Percentiles rank a stretch among this genome's conserved stretches.
Evolutionary conservation across 1,140 invertebrate genomes (phyloP).

Genomic region (Pteromalus puparum): DNA sequence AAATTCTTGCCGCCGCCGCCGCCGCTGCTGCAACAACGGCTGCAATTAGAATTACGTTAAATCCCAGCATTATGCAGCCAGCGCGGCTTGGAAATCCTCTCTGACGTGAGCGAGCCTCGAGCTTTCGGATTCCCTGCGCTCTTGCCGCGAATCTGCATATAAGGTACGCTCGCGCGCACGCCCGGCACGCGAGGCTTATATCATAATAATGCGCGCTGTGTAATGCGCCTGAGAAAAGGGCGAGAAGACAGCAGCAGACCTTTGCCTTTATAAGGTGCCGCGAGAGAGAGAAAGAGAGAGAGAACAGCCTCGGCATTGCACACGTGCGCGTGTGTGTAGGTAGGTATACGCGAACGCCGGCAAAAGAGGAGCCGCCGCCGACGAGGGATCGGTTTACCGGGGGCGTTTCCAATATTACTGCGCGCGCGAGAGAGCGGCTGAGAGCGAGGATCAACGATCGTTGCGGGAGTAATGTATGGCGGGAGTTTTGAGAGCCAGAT

Average conservation of each 20-base stretch:
- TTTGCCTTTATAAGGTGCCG: conserved; percentile 45
- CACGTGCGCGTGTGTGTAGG: not conserved
- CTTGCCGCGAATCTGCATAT: conserved; percentile 2
- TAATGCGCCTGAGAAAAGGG: conserved; percentile 53
- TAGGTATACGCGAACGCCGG: not conserved
- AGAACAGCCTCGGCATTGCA: not conserved
- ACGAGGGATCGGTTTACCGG: not conserved
- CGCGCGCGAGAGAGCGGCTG: not conserved
- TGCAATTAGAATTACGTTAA: conserved; percentile 31
- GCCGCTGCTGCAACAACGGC: not conserved
- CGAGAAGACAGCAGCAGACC: conserved; percentile 39
- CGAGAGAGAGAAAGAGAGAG: conserved; percentile 16
- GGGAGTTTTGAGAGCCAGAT: too few species aligned
- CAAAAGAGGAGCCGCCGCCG: conserved; percentile 18
- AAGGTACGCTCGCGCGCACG: conserved; percentile 49
- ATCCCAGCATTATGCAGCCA: not conserved
- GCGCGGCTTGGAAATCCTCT: not conserved
- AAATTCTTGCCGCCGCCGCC: not conserved
- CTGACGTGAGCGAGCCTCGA: not conserved
- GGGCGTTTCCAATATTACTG: conserved; percentile 35
- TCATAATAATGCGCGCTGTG: conserved; percentile 59
- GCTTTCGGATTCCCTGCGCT: not conserved
- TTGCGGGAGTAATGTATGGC: not conserved
- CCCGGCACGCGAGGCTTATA: conserved; percentile 60
- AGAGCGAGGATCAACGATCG: not conserved